phyloP scores from a whole-genome alignment of 1,140 invertebrate genomes.

The Drosophila sp. region DNA sequence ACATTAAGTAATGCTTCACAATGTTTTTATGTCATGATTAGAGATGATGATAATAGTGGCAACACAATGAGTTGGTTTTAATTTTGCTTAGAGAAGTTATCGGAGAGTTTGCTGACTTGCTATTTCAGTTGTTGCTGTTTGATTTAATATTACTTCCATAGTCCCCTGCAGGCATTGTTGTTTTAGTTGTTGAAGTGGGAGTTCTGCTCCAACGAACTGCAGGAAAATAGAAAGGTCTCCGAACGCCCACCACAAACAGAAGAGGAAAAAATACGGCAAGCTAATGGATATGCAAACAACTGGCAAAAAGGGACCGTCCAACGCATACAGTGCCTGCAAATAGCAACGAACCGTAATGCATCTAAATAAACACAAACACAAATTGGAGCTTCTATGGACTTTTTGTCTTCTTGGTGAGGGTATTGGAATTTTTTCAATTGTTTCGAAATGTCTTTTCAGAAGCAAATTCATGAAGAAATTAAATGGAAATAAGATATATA shows the following conservation, averaged over 20 bases:
- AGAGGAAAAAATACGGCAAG: slow-evolving; percentile 32
- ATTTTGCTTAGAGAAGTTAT: slow-evolving; percentile 19
- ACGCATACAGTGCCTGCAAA: slow-evolving; percentile 53
- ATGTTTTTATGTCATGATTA: too few species aligned
- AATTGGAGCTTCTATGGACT: not conserved
- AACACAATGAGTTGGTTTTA: slow-evolving; percentile 4
- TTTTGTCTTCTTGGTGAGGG: not conserved
- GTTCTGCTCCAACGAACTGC: slow-evolving; percentile 40
- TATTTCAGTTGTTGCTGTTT: slow-evolving; percentile 8
- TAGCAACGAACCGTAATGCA: slow-evolving; percentile 60
- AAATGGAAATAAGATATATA: too few species aligned
- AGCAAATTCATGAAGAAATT: too few species aligned
- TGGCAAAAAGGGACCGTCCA: slow-evolving; percentile 52
- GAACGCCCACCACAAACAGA: slow-evolving; percentile 27
- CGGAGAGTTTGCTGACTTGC: slow-evolving; percentile 29
- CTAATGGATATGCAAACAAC: slow-evolving; percentile 69
- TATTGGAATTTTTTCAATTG: not conserved
- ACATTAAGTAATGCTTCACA: too few species aligned
- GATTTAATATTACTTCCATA: slow-evolving; percentile 15
- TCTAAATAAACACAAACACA: slow-evolving; percentile 67
- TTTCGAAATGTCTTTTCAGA: too few species aligned
- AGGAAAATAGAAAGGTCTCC: slow-evolving; percentile 30
- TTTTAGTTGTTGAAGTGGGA: slow-evolving; percentile 3
- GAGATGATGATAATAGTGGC: too few species aligned
- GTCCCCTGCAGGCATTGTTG: not conserved